Evolutionary conservation across 2,113 vertebrate genomes (phyloP), one percentile per base, ranked within the genome.

Genomic region (Vireo altiloquus): DNA sequence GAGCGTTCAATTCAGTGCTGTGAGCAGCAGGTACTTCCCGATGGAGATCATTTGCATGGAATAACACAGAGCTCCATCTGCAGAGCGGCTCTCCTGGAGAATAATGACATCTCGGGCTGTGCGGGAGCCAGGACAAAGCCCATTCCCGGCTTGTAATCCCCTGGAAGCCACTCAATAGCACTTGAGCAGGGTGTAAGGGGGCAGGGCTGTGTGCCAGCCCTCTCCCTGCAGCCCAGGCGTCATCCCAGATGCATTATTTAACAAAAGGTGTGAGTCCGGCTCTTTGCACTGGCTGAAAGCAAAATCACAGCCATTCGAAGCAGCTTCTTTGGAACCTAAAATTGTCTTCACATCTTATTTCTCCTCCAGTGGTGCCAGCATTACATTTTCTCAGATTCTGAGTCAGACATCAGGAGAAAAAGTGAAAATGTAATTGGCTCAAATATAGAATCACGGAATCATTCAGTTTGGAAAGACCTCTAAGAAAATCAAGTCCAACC

Each of bases 251-350:
- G 74, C 74, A 70, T 94, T 92, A 64, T 92, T 89, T 72, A 89
- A 84, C 83, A 76, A 91, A 96, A 94, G 78, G 66, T 91, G 40
- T 84, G 13, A 27, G 74, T 59, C 72, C 66, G 2, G 72, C 77
- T 89, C 93, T 87, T 84, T 71, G 56, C 86, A 21, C 40, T 10
- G 33, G 24, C 81, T 94, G 85, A 88, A 90, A 90, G 94, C 63
- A 54, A 93, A 97, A 83, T 92, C 60, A 54, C 54, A 84, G 61
- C 87, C 89, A 69, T 92, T 92, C 39, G 46, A 91, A 89, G 63
- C 25, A 61, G 54, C 61, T 53, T 72, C 19, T 94, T 59, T 72
- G 78, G 78, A 76, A 91, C 70, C 61, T 72, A 56, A 84, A 89
- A 95, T 94, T 78, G 85, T 95, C 87, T 74, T 85, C 87, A 53